These are phyloP conservation scores for Oxycera nigricornis DNA, from an alignment of 2,888 invertebrate genomes.

Conservation along the genomic window DNA sequence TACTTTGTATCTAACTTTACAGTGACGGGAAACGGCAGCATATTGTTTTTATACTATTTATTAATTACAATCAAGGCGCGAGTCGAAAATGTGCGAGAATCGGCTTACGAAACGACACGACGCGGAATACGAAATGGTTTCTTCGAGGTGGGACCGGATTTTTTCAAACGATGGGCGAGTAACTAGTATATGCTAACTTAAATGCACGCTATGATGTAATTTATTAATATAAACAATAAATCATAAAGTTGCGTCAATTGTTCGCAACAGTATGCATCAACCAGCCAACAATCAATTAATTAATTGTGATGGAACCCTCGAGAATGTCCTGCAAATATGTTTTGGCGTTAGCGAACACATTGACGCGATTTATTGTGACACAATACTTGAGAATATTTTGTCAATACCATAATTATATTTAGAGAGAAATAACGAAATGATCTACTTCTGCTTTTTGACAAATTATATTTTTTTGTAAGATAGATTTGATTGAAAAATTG, in stretches of 20 bases:
- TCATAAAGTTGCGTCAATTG: not conserved
- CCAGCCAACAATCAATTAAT: no score
- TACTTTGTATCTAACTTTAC: not conserved
- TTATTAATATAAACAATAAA: not conserved
- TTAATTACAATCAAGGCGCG: not conserved
- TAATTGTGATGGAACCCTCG: no score
- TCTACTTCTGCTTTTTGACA: slow-evolving; percentile 33
- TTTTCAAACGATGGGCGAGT: not conserved
- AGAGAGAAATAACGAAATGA: slow-evolving; percentile 3
- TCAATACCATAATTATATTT: slow-evolving; percentile 31
- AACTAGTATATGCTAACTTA: slow-evolving; percentile 6
- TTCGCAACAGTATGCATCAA: no score
- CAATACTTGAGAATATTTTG: slow-evolving; percentile 34
- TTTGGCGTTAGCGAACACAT: not conserved
- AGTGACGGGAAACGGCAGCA: not conserved
- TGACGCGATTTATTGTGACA: not conserved
- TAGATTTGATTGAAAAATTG: slow-evolving; percentile 35
- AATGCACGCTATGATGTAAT: slow-evolving; percentile 20
- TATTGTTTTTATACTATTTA: slow-evolving; percentile 21
- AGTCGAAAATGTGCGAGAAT: not conserved
- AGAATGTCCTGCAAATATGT: no score
- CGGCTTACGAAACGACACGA: not conserved
- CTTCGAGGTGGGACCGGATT: slow-evolving; percentile 3
- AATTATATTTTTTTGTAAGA: slow-evolving; percentile 29
- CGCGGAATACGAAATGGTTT: slow-evolving; percentile 4